Evolutionary conservation across 1,140 invertebrate genomes (phyloP), one percentile per base, ranked within the genome.

Genomic region (Sarcophaga bullata): DNA sequence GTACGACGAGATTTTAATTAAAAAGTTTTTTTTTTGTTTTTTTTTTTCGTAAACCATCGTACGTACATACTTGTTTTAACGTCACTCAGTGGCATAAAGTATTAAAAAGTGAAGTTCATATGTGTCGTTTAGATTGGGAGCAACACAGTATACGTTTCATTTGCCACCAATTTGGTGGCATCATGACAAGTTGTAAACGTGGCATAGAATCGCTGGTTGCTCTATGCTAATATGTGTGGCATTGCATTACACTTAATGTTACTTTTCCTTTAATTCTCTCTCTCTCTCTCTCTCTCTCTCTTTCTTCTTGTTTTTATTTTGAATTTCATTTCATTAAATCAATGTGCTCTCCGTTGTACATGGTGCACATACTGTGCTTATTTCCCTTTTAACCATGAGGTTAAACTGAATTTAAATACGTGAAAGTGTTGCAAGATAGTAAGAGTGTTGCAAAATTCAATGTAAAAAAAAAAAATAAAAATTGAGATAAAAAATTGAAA

Each of bases 101-200:
- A 58, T 58, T 58, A 58, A 58, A 37, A 58, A 58, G 54, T 58
- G 54, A 58, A 58, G 54, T 58, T 58, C 54, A 58, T 58, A 58
- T 58, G 54, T 58, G 54, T 58, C 4, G 54, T 58, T 13, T 58
- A 5, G 3, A 15, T 15, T 6, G 11, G n/a, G n/a, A 58, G 54
- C 13, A 13, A n/a, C n/a, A n/a, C n/a, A 58, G 54, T 13, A 58
- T n/a, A n/a, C 13, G 54, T 58, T 58, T 11, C n/a, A 58, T 15
- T 6, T 58, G n/a, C 54, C n/a, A 15, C 13, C 10, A 15, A 9
- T 11, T 58, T 58, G 13, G 62, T 68, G 62, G n/a, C 62, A 68
- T 68, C 9, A 68, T 19, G n/a, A 68, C 62, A 68, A n/a, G 2
- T 0, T 17, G 17, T 9, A 68, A 68, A 13, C 25, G 25, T 37